phyloP scores from a whole-genome alignment of 2,888 invertebrate species.

The Dynastes maya region DNA sequence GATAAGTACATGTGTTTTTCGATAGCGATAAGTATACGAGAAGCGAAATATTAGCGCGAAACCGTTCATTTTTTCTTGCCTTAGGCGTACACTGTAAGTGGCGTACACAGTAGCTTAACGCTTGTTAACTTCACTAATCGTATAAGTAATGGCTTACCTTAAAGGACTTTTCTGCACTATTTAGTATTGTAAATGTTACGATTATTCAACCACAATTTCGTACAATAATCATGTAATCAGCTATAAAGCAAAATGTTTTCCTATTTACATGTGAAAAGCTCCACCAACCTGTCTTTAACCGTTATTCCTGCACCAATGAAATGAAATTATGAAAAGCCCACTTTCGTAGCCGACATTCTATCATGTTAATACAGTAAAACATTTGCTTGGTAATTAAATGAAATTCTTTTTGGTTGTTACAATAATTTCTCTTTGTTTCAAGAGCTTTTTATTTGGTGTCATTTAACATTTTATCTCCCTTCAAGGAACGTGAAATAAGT shows the following conservation, averaged over 20 bases:
- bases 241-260: not conserved
- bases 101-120: slow-evolving; percentile 13
- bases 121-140: slow-evolving; percentile 13
- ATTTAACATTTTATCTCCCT: no score
- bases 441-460: no score
- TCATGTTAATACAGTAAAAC: no score
- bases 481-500: no score
- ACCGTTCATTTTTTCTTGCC: slow-evolving; percentile 3
- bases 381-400: no score
- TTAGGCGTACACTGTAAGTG: not conserved
- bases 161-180: not conserved
- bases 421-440: no score
- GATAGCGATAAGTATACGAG: not conserved
- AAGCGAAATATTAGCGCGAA: not conserved
- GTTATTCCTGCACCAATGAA: no score
- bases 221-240: not conserved
- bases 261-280: no score
- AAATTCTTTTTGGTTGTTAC: no score
- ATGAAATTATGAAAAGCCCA: no score
- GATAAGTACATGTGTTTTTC: not conserved
- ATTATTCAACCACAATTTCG: not conserved
- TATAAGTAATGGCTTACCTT: slow-evolving; percentile 22
- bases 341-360: no score
- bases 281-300: no score
- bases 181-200: not conserved